Evolutionary conservation across 2,797 vertebrate genomes (phyloP), one percentile per base, ranked within the genome.

Genomic region (Champsocephalus esox): DNA sequence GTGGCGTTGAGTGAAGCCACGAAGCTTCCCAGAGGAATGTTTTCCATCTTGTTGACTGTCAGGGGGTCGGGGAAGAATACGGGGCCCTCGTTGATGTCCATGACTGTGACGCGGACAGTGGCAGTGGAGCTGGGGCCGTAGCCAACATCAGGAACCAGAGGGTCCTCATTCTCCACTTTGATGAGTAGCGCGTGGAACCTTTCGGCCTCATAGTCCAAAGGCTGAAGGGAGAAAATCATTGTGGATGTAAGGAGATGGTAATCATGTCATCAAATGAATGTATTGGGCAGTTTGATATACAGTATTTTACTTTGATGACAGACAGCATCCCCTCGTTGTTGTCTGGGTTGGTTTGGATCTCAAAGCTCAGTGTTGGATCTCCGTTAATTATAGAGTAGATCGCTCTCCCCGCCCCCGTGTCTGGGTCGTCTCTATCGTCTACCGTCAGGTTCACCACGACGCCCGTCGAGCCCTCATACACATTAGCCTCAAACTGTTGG

Each of bases 241-340:
- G 13, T 17, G 0, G 55, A 41, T 14, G 41, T 44, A 34, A 34
- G 24, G 4, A 10, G 21, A 45, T 10, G 5, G 0, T 57, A 38
- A 17, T 50, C 9, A 38, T 54, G 6, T 66, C 1, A 43, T 44
- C 1, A 9, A 10, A 34, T 41, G 14, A 51, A 57, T 3, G 17
- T 5, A 48, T 41, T 5, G 2, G 1, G 9, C 7, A 9, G 14
- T 24, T 59, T 3, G 24, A 8, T 41, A 7, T 12, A 28, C 28
- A 28, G 28, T 28, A 9, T 19, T 44, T 92, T 92, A 99, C 98
- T 94, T 99, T 99, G 86, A 98, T 93, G 1, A 99, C 97, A 0
- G 96, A 97, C 12, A 99, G 94, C 98, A 99, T 99, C 52, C 98
- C 98, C 86, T 99, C 97, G 0, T 99, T 99, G 74, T 97, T 98